Base-by-base conservation (phyloP, 2,797 vertebrate species). In the Coregonus ussuriensis region DNA sequence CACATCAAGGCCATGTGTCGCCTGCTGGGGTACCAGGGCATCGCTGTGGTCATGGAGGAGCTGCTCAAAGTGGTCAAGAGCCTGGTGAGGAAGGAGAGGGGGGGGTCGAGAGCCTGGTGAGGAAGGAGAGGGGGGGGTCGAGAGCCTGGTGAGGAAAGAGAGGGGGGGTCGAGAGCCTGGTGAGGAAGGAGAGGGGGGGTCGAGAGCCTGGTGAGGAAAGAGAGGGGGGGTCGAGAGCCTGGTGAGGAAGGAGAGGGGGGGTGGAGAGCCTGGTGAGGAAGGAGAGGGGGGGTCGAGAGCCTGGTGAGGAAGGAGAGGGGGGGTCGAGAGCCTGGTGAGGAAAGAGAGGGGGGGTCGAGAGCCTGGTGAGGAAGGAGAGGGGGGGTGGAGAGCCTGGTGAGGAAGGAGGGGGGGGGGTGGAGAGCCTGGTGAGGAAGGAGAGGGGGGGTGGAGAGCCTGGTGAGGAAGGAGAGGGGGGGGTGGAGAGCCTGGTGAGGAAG, bases 1-100 rank as follows among this genome's bases (percentile, higher is more conserved):
- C 98, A 99, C 90, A 97, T 99, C 82, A 98, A 98, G 89, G 96
- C 96, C 82, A 97, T 99, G 92, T 99, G 98, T 89, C 91, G 98
- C 76, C 96, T 99, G 74, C 94, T 99, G 18, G 98, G 98, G n/a
- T 99, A 99, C 85, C 98, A 99, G 90, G 98, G 98, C 75, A 99
- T 99, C 16, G 98, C 98, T 0, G 98, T 99, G 80, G 98, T 99
- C 86, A 99, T 99, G 98, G 98, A 99, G 78, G 98, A 99, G 77
- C 91, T 99, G 86, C 94, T 99, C 81, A 99, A 99, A 91, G 98
- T 99, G 0, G 98, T 99, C 83, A 99, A 99, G 91, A 99, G 97
- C 87, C 92, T 99, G 96, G 98, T 99, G 94, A 89, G 87, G 75
- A 72, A 56, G 14, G 33, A 0, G 41, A 41, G n/a, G 35, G 35